Percentiles rank a stretch among this genome's conserved stretches.
Conservation (phyloP, 2,797 vertebrate genomes). For the Enteromius trimaculatus region DNA sequence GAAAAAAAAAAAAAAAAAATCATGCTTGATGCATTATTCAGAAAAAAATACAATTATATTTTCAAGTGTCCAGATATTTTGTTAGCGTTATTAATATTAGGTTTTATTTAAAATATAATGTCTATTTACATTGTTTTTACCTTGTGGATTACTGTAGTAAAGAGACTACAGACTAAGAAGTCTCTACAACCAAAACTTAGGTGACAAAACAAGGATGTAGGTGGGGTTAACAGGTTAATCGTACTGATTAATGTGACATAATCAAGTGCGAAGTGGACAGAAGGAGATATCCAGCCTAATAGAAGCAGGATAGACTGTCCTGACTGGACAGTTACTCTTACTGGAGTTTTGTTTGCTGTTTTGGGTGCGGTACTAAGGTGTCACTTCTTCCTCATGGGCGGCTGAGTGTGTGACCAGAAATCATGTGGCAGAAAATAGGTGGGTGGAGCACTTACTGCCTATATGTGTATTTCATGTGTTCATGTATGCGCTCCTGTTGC, state of each 20-base stretch:
- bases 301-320: background rate
- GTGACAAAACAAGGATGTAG: constrained; percentile 48
- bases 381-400: constrained; percentile 60
- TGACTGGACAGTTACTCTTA: background rate
- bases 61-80: background rate
- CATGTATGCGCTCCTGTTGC: background rate
- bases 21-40: background rate
- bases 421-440: constrained; percentile 45
- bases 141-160: background rate
- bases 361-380: constrained; percentile 51
- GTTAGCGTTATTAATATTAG: background rate
- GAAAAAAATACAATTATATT: background rate
- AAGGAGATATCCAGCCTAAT: constrained; percentile 7
- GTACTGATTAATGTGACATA: constrained; percentile 59
- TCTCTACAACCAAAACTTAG: background rate
- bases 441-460: constrained; percentile 46
- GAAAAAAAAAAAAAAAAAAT: background rate
- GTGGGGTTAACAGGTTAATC: constrained; percentile 58
- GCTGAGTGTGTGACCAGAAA: constrained; percentile 62
- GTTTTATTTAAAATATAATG: background rate
- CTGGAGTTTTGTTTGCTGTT: constrained; percentile 28
- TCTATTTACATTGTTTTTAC: background rate
- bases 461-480: constrained; percentile 32
- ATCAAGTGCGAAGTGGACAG: constrained; percentile 47
- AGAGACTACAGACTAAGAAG: no score